Evolutionary conservation across 2,797 vertebrate species (phyloP).

Genomic region (Urosaurus nigricauda): DNA sequence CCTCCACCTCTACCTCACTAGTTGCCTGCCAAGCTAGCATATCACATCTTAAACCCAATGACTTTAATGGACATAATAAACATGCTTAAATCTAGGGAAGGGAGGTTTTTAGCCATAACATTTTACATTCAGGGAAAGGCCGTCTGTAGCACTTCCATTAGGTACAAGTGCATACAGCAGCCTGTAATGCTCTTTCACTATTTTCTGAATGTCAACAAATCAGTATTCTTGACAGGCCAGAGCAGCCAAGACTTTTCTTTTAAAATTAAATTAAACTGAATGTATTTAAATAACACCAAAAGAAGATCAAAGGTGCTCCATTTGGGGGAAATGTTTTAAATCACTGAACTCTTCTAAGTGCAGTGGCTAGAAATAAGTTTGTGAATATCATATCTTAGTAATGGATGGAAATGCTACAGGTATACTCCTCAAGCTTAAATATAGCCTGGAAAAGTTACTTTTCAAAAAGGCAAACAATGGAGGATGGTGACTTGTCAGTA

Average conservation of each 20-base stretch:
- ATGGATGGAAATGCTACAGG: background rate
- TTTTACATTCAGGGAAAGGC: background rate
- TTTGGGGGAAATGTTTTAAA: background rate
- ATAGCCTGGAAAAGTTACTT: background rate
- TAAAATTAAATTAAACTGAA: conserved; percentile 14
- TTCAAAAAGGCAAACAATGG: no score
- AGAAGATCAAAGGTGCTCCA: background rate
- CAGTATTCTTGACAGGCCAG: conserved; percentile 8
- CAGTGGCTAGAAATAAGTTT: background rate
- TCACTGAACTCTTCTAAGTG: background rate
- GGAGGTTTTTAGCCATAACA: conserved; percentile 3
- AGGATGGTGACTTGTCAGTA: no score
- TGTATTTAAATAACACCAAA: background rate
- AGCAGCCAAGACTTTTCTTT: background rate
- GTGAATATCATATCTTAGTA: background rate
- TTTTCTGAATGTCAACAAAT: conserved; percentile 15
- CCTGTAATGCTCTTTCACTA: background rate
- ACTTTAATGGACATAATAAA: background rate
- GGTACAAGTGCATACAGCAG: background rate
- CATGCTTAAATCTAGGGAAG: background rate
- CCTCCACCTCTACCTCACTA: background rate
- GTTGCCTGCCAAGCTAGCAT: background rate
- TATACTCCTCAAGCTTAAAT: background rate
- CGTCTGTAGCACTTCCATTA: background rate
- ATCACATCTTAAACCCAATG: background rate